Conservation (phyloP, 2,113 vertebrate genomes). For the Neopipo cinnamomea region DNA sequence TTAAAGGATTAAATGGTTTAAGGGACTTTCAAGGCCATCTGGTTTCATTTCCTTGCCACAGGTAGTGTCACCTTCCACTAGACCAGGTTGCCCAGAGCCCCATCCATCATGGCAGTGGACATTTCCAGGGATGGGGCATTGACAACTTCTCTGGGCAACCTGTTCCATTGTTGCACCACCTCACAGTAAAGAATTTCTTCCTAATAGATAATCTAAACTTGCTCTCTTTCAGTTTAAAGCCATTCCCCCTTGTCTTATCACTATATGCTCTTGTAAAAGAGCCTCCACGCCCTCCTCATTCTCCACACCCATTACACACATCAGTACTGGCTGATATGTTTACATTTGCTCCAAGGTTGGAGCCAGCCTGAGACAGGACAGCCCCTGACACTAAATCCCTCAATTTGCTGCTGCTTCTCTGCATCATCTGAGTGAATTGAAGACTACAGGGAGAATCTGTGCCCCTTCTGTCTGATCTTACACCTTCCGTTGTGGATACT, state of each 20-base stretch:
- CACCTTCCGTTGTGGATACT: not conserved
- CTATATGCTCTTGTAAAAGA: not conserved
- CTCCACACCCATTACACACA: too few species aligned
- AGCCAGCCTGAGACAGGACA: not conserved
- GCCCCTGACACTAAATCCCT: not conserved
- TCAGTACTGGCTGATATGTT: rapidly evolving
- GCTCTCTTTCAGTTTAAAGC: not conserved
- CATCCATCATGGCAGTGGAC: not conserved
- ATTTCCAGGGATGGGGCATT: not conserved
- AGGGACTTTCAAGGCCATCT: not conserved
- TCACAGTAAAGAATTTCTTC: not conserved
- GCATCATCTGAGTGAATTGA: not conserved
- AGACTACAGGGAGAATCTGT: not conserved
- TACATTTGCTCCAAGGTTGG: not conserved
- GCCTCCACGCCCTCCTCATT: not conserved
- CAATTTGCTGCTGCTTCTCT: not conserved
- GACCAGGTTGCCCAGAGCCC: not conserved
- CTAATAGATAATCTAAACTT: not conserved
- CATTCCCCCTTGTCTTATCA: not conserved
- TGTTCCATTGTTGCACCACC: not conserved
- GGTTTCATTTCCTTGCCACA: not conserved
- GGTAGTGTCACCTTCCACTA: not conserved
- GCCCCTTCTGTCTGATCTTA: not conserved
- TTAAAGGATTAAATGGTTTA: not conserved
- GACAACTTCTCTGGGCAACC: not conserved